Evolutionary conservation across 2,797 vertebrate species (phyloP), one percentile per base, ranked within the genome.

Genomic region (Setipinna tenuifilis): DNA sequence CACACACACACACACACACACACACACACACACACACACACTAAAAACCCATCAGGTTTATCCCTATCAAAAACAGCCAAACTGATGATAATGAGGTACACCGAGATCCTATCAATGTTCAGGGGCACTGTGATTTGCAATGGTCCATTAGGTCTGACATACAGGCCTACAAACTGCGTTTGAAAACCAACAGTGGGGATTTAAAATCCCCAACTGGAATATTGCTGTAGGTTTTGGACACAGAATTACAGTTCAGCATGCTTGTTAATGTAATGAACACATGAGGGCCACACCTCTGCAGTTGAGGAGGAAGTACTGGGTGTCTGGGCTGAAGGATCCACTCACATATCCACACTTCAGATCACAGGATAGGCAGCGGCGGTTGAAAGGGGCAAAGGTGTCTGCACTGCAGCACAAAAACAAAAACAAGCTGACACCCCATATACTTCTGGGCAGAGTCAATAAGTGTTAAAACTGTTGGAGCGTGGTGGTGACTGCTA

Each of bases 291-390:
- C 92, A 99, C 98, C 98, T 97, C 98, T 96, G 84, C 98, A 99
- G 89, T 91, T 94, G 90, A 99, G 95, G 23, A 98, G 87, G 93
- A 99, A 99, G 93, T 96, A 97, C 82, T 93, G 92, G 87, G 96
- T 93, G 81, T 91, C 88, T 90, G 89, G 96, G 93, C 98, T 99
- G 96, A 99, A 99, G 0, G 96, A 95, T 0, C 97, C 97, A 0
- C 97, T 97, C 95, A 98, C 96, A 5, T 97, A 99, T 82, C 96
- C 96, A 16, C 98, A 99, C 91, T 95, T 96, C 89, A 97, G 95
- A 88, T 98, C 96, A 3, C 98, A 99, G 28, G 98, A 98, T 88
- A 99, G 94, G 92, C 98, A 99, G 88, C 93, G 95, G 90, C 98
- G 94, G 95, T 99, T 99, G 94, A 98, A 99, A 21, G 94, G 96